Base-by-base conservation (phyloP, 35 echinoderm and acorn worm species). In the Stichopus chloronotus region DNA sequence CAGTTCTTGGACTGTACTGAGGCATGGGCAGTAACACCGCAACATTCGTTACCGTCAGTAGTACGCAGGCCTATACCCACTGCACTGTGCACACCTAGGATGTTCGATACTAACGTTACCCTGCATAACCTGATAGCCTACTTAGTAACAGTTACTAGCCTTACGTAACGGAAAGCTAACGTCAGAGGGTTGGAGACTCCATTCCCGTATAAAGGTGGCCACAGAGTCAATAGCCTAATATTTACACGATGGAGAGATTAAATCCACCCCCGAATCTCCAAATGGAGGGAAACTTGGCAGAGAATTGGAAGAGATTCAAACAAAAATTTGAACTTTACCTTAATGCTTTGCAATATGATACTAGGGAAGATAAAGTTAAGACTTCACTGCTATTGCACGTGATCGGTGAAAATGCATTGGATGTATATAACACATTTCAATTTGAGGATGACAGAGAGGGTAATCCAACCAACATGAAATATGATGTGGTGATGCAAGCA, bases 231-330 rank as follows among this genome's bases (percentile, higher is more conserved):
- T 43, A 43, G 30, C 3, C 30, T 0, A 43, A 43, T 76, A 76
- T 24, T 21, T 21, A 7, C 14, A 76, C 19, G 19, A 93, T 93
- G 92, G 83, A 60, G 24, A 59, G 61, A 55, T 60, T 93, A 6
- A 88, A 30, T 25, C 83, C 23, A 87, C 82, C 92, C 13, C 17
- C 81, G 20, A 58, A 58, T 20, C 92, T 93, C 8, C 54, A 71
- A 56, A 57, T 93, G 25, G 53, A 61, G 14, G 84, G 92, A 72
- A 93, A 87, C 76, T 14, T 88, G 43, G 87, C 92, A 2, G 83
- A 93, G 12, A 93, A 93, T 57, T 93, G 92, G 92, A 87, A 78
- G 56, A 74, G 24, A 74, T 93, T 93, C 52, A 88, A 93, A 87
- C 92, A 88, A 54, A 87, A 76, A 77, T 87, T 93, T 78, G 23